Evolutionary conservation across 2,113 vertebrate species (phyloP), one percentile per base, ranked within the genome.

Genomic region (Parus major): DNA sequence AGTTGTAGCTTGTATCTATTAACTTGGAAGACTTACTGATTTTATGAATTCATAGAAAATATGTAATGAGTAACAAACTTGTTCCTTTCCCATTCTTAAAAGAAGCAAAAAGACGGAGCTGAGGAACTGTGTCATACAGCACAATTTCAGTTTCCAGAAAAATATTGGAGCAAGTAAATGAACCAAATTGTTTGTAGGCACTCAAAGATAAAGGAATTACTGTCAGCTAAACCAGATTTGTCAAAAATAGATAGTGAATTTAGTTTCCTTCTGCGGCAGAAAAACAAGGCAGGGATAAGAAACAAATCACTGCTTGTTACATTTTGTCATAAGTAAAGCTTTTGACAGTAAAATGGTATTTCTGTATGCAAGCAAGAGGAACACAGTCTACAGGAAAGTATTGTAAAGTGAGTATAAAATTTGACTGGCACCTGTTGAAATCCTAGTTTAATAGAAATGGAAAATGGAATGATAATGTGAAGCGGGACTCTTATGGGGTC

Each of bases 191-290:
- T 93, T 86, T 84, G 78, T 79, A 91, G 85, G 66, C 73, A 60
- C 57, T 82, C 15, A 3, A 87, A 95, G 65, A 76, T 93, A 91
- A 93, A 88, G 65, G 57, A 94, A 87, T 93, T 94, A 91, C 78
- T 72, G 84, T 82, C 87, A 95, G 24, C 84, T 89, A 84, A 89
- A 96, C 65, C 79, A 31, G 39, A 90, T 94, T 96, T 96, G 52
- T 87, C 73, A 94, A 91, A 89, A 91, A 52, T 65, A 92, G 59
- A 56, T 85, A 82, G 83, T 89, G 65, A 87, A 71, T 92, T 89
- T 89, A n/a, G 24, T 89, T 94, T 87, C 10, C 65, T 85, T 93
- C 70, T 57, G 70, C 79, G 70, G 28, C 70, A 87, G 70, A 76
- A 73, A 86, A 94, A 22, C 27, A n/a, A 17, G 42, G 13, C 50